Conservation (phyloP, 2,113 vertebrate genomes). For the Thalassoma bifasciatum region DNA sequence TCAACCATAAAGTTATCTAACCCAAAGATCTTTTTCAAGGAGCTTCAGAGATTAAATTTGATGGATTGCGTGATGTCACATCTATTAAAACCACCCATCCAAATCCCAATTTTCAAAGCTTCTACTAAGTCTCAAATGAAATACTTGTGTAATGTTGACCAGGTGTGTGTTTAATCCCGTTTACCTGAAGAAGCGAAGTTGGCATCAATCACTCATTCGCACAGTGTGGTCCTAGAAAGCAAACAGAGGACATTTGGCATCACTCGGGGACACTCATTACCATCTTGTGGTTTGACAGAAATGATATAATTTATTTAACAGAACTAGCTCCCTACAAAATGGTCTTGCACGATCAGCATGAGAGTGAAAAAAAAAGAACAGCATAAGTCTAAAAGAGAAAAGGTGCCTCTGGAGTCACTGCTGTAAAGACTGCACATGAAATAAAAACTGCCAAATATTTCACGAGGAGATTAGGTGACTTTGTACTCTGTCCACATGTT, state of each 20-base stretch:
- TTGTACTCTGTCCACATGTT: background rate
- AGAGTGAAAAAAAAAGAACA: background rate
- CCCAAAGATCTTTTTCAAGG: background rate
- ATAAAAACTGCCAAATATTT: too few species aligned
- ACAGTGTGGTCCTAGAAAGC: constrained; percentile 64
- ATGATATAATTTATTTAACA: background rate
- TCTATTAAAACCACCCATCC: constrained; percentile 8
- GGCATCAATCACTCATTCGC: constrained; percentile 84
- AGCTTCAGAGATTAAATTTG: constrained; percentile 25
- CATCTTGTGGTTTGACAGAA: background rate
- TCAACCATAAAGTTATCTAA: constrained; percentile 7
- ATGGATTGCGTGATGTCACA: constrained; percentile 18
- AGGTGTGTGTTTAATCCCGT: constrained; percentile 1
- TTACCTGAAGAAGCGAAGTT: constrained; percentile 79
- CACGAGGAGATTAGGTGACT: background rate
- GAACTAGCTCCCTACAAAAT: background rate
- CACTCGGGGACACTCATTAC: background rate
- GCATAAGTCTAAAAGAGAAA: background rate
- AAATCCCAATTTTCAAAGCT: constrained; percentile 31
- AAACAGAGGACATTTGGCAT: constrained; percentile 10
- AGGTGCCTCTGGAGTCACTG: too few species aligned
- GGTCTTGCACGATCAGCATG: background rate
- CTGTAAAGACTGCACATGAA: too few species aligned
- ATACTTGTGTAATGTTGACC: background rate
- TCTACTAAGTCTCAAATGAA: constrained; percentile 19